Percentiles rank a stretch among this genome's conserved stretches.
These are phyloP conservation scores for Chaetogeoica ovagalla DNA, from an alignment of 2,888 invertebrate species.

Conservation along the genomic window DNA sequence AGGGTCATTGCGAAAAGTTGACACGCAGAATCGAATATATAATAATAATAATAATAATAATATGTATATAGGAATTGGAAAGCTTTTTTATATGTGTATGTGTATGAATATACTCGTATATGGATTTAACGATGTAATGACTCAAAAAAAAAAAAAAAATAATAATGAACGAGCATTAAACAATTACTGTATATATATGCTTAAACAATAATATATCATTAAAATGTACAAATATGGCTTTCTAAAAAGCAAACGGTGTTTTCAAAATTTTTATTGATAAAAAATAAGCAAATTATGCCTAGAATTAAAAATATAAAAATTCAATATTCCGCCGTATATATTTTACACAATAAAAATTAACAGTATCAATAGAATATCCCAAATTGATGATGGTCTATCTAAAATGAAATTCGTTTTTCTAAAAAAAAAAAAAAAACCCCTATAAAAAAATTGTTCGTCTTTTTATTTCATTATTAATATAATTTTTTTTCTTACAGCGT, in stretches of 20 bases:
- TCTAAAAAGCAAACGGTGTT: constrained; percentile 43
- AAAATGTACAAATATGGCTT: constrained; percentile 18
- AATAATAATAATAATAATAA: too few relatives aligned
- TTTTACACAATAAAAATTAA: constrained; percentile 5
- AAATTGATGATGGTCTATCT: not conserved
- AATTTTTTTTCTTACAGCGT: constrained; percentile 25
- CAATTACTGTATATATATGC: constrained; percentile 14
- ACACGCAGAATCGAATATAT: not conserved
- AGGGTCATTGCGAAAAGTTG: not conserved
- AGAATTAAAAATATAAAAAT: constrained; percentile 42
- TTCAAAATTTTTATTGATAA: constrained; percentile 42
- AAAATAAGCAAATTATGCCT: constrained; percentile 40
- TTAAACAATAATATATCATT: constrained; percentile 12
- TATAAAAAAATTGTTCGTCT: constrained; percentile 46
- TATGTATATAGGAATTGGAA: not conserved
- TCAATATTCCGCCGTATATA: not conserved
- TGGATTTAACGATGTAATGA: not conserved
- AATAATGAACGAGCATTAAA: constrained; percentile 9
- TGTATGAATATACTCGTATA: not conserved
- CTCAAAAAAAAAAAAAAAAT: not conserved
- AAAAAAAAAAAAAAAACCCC: constrained; percentile 15
- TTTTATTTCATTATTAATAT: not conserved
- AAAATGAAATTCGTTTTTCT: constrained; percentile 25
- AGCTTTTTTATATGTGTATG: not conserved
- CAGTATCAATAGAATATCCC: not conserved